phyloP scores from a whole-genome alignment of 2,113 vertebrate species.

The Anoplopoma fimbria region DNA sequence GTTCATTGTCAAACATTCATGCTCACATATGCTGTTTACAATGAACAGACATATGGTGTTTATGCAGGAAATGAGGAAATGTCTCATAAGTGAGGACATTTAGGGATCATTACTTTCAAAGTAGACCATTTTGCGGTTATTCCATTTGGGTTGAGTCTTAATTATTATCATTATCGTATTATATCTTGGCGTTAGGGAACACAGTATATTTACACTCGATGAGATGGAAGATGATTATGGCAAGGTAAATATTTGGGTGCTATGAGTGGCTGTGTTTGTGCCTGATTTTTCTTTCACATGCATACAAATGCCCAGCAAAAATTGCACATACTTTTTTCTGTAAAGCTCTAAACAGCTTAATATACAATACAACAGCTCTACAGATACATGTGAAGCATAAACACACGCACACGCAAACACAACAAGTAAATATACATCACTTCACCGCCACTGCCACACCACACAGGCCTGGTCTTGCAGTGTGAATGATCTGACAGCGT shows the following conservation, averaged over 20 bases:
- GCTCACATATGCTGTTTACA: constrained; percentile 61
- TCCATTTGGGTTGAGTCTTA: constrained; percentile 17
- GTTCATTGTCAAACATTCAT: constrained; percentile 60
- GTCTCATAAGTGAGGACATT: constrained; percentile 46
- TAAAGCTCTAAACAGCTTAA: constrained; percentile 7
- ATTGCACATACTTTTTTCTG: constrained; percentile 16
- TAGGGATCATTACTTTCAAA: constrained; percentile 31
- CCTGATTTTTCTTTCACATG: background rate
- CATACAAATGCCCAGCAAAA: constrained; percentile 7
- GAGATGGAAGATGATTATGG: constrained; percentile 39
- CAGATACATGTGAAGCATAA: constrained; percentile 21
- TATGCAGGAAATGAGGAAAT: constrained; percentile 43
- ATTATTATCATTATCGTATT: constrained; percentile 40
- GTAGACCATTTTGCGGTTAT: constrained; percentile 21
- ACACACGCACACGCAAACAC: constrained; percentile 7
- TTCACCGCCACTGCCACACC: constrained; percentile 13
- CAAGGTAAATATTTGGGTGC: constrained; percentile 55
- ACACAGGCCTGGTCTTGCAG: constrained; percentile 41
- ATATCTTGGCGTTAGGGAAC: constrained; percentile 9
- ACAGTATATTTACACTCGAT: constrained; percentile 37
- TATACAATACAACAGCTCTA: background rate
- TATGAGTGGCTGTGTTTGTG: constrained; percentile 18
- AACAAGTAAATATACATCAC: constrained; percentile 22
- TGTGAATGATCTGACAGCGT: constrained; percentile 36
- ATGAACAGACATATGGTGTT: constrained; percentile 49